Evolutionary conservation across 2,888 invertebrate species (phyloP).

Genomic region (Eristalinus aeneus): DNA sequence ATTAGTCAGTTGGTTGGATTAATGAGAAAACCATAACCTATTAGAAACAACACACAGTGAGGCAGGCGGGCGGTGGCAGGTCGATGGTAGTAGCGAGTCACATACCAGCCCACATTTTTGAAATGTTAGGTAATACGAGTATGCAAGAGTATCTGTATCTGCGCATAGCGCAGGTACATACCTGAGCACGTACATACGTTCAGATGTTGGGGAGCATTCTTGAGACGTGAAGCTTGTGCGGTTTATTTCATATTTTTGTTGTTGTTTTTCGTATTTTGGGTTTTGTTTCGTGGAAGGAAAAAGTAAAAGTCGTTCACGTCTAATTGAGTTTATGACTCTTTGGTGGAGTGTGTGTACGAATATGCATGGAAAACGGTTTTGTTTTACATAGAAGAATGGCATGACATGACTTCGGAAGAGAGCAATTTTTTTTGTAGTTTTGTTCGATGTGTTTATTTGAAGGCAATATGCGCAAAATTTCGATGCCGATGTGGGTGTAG

Average conservation of each 20-base stretch:
- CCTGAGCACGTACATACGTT: background rate
- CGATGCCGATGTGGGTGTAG: background rate
- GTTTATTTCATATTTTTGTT: background rate
- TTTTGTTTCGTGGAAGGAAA: slow-evolving; percentile 27
- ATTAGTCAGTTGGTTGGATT: slow-evolving; percentile 43
- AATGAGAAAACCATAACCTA: slow-evolving; percentile 70
- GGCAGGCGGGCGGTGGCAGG: background rate
- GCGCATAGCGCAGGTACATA: slow-evolving; percentile 2
- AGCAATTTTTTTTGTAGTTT: background rate
- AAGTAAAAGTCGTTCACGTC: slow-evolving; percentile 68
- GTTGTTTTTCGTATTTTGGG: background rate
- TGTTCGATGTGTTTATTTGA: background rate
- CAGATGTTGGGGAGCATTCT: background rate
- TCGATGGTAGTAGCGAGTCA: slow-evolving; percentile 20
- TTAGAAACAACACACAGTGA: slow-evolving; percentile 26
- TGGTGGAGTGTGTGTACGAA: slow-evolving; percentile 1
- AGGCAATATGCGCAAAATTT: background rate
- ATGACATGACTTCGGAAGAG: slow-evolving; percentile 56
- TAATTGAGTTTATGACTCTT: slow-evolving; percentile 58
- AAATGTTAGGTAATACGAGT: slow-evolving; percentile 60
- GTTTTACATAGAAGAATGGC: slow-evolving; percentile 15
- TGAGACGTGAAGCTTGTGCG: background rate
- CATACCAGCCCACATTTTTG: slow-evolving; percentile 63
- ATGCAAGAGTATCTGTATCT: background rate
- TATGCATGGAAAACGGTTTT: background rate